Percentiles rank a stretch among this genome's conserved stretches.
Conservation (phyloP, 2,113 vertebrate species). For the Excalfactoria chinensis region DNA sequence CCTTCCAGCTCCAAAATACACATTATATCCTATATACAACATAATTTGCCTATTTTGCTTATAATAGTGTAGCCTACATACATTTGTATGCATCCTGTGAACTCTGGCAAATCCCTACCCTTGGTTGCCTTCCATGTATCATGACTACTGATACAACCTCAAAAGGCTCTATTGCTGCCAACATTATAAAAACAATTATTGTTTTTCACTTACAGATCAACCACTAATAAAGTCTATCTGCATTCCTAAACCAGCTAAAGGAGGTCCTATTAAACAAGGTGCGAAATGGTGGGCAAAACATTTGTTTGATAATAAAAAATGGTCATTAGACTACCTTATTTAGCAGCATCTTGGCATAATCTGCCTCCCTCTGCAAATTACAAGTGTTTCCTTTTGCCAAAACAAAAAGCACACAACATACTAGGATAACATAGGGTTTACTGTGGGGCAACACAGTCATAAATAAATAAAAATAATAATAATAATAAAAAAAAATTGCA, state of each 20-base stretch:
- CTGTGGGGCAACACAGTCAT: slow-evolving; percentile 63
- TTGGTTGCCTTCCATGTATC: background rate
- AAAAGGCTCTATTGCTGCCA: background rate
- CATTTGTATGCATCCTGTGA: background rate
- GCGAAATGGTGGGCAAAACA: background rate
- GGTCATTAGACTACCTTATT: slow-evolving; percentile 41
- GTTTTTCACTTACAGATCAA: background rate
- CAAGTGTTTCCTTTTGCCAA: slow-evolving; percentile 53
- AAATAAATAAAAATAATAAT: background rate
- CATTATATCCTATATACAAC: background rate
- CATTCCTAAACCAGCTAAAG: background rate
- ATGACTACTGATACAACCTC: background rate
- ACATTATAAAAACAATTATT: background rate
- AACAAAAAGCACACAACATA: slow-evolving; percentile 68
- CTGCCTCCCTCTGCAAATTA: slow-evolving; percentile 42
- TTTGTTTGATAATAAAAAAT: slow-evolving; percentile 22
- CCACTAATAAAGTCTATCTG: background rate
- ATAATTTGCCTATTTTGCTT: background rate
- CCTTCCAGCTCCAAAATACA: background rate
- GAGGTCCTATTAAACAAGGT: slow-evolving; percentile 29
- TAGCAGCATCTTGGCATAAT: slow-evolving; percentile 21
- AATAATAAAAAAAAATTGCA: slow-evolving; percentile 44
- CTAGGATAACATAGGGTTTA: slow-evolving; percentile 45
- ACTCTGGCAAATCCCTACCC: background rate
- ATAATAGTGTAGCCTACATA: background rate